Percentiles rank a stretch among this genome's conserved stretches.
Evolutionary conservation across 2,113 vertebrate genomes (phyloP).

Genomic region (Dicrurus megarhynchus): DNA sequence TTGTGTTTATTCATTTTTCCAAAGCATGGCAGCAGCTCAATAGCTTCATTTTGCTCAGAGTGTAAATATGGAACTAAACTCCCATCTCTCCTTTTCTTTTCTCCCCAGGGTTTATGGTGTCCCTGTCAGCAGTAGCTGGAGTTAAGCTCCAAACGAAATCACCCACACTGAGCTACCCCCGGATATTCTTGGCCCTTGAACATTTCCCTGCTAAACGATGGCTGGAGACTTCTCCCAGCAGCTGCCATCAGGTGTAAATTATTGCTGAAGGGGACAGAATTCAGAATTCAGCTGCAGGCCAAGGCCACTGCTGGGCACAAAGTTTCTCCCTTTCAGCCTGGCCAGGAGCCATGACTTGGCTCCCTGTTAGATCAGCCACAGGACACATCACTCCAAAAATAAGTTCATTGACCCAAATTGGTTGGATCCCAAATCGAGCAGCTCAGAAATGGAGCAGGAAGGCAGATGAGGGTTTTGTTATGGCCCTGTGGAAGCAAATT

Average conservation of each 20-base stretch:
- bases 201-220: not conserved
- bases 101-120: not conserved
- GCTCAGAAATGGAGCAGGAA: not conserved
- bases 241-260: not conserved
- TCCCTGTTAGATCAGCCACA: not conserved
- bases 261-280: not conserved
- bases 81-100: not conserved
- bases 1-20: not conserved
- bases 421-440: constrained; percentile 16
- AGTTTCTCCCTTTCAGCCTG: not conserved
- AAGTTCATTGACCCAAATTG: constrained; percentile 4
- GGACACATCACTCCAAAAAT: not conserved
- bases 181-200: not conserved
- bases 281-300: not conserved
- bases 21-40: not conserved
- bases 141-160: not conserved
- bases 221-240: not conserved
- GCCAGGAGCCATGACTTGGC: not conserved
- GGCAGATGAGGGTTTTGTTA: constrained; percentile 27
- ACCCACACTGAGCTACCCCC: not conserved
- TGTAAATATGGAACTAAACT: not conserved
- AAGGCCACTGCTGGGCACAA: not conserved
- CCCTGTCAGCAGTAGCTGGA: not conserved
- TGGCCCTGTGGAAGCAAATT: constrained; percentile 25
- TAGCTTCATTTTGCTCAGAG: not conserved